Evolutionary conservation across 2,113 vertebrate genomes (phyloP).

Genomic region (Megaptera novaeangliae): DNA sequence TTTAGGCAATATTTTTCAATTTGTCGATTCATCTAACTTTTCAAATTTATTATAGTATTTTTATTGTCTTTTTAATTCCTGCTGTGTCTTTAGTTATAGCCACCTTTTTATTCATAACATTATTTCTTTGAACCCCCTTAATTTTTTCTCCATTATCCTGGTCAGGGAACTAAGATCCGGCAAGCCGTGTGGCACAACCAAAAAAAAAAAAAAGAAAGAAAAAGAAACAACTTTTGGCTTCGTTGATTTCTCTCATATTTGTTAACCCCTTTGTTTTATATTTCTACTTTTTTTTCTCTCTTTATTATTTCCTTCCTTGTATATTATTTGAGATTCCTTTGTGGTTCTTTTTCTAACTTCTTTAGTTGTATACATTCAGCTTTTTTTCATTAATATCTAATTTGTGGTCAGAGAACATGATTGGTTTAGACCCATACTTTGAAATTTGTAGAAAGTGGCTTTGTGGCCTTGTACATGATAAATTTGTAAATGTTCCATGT

Average conservation of each 20-base stretch:
- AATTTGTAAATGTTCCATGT: background rate
- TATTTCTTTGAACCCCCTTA: background rate
- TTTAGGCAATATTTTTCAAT: background rate
- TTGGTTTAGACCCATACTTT: background rate
- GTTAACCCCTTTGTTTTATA: background rate
- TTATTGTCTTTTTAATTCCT: background rate
- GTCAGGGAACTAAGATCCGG: too few relatives aligned
- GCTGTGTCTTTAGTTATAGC: background rate
- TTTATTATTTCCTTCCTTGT: background rate
- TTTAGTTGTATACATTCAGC: background rate
- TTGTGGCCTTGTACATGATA: background rate
- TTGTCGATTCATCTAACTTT: background rate
- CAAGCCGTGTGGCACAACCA: too few relatives aligned
- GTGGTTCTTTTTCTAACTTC: background rate
- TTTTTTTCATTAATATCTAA: background rate
- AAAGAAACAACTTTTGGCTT: background rate
- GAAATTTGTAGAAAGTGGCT: background rate
- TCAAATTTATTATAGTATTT: background rate
- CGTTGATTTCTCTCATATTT: background rate
- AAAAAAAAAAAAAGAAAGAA: too few relatives aligned
- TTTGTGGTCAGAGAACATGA: background rate
- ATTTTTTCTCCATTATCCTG: background rate
- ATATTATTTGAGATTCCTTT: background rate
- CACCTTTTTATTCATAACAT: background rate
- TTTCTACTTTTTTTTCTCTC: background rate